A percentile compares a stretch with the other conserved stretches of the same genome.
These are phyloP conservation scores for Helicoverpa armigera DNA, from an alignment of 1,140 invertebrate species.

Conservation along the genomic window DNA sequence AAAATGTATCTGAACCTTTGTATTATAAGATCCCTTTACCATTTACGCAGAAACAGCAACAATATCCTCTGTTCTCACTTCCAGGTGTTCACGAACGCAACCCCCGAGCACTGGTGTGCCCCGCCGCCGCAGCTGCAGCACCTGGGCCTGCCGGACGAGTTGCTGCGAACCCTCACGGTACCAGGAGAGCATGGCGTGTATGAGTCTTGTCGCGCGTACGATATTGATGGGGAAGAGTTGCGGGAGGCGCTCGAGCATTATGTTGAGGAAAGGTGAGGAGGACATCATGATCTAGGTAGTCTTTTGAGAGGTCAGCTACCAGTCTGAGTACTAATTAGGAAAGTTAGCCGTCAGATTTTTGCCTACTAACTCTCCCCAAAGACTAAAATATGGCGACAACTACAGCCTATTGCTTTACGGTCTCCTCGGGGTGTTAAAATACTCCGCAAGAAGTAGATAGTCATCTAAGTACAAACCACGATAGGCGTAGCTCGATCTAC, in stretches of 20 bases:
- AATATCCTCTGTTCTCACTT: constrained; percentile 43
- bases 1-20: too few species aligned
- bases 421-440: too few species aligned
- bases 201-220: constrained; percentile 91
- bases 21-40: too few species aligned
- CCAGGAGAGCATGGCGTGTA: constrained; percentile 84
- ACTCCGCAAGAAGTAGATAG: too few species aligned
- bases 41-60: too few species aligned
- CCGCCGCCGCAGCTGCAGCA: constrained; percentile 87
- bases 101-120: constrained; percentile 90
- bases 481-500: too few species aligned
- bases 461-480: too few species aligned
- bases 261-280: constrained; percentile 51
- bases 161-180: constrained; percentile 87
- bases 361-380: too few species aligned
- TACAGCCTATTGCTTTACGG: too few species aligned
- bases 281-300: background rate
- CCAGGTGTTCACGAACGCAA: constrained; percentile 90
- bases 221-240: constrained; percentile 87
- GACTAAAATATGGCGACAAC: too few species aligned
- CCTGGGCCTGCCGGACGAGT: constrained; percentile 86
- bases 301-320: background rate
- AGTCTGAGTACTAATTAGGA: background rate
- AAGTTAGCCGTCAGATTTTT: too few species aligned
- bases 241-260: constrained; percentile 52